Conservation (phyloP, 2,888 invertebrate species). For the Andrena bicolor region DNA sequence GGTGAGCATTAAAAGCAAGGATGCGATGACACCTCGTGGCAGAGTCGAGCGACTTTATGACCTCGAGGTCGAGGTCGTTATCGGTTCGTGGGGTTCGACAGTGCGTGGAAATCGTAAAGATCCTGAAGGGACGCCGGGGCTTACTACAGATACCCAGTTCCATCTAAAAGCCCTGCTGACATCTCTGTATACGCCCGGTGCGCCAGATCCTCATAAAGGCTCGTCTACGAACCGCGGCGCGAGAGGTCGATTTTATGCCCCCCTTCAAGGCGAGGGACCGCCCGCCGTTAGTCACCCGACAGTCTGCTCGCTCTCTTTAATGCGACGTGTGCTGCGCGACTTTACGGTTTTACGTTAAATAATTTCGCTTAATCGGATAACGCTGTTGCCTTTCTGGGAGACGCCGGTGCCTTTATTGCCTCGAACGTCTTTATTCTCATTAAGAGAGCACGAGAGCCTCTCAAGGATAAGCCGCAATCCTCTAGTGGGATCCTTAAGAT, state of each 20-base stretch:
- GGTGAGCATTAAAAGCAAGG: slow-evolving; percentile 35
- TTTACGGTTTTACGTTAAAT: slow-evolving; percentile 48
- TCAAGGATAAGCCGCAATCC: slow-evolving; percentile 1
- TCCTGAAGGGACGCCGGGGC: slow-evolving; percentile 64
- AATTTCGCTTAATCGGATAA: slow-evolving; percentile 53
- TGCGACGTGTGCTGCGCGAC: slow-evolving; percentile 24
- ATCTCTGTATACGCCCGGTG: slow-evolving; percentile 66
- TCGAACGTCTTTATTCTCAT: slow-evolving; percentile 33
- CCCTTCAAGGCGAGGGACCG: slow-evolving; percentile 53
- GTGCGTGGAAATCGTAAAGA: slow-evolving; percentile 73
- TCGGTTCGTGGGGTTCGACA: slow-evolving; percentile 61
- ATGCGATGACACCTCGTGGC: slow-evolving; percentile 63
- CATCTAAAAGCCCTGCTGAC: slow-evolving; percentile 65
- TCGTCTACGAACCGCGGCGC: slow-evolving; percentile 47
- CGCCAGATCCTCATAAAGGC: slow-evolving; percentile 68
- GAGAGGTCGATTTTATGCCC: slow-evolving; percentile 69
- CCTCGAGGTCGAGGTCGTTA: slow-evolving; percentile 67
- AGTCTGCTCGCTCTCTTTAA: slow-evolving; percentile 43
- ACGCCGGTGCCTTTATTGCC: slow-evolving; percentile 21
- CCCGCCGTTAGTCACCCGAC: slow-evolving; percentile 67
- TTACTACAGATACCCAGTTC: slow-evolving; percentile 56
- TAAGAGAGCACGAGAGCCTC: not conserved
- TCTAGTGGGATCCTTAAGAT: slow-evolving; percentile 1
- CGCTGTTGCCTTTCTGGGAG: slow-evolving; percentile 46
- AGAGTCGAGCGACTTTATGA: slow-evolving; percentile 70